Evolutionary conservation across 2,113 vertebrate genomes (phyloP), one percentile per base, ranked within the genome.

Genomic region (Lutjanus erythropterus): DNA sequence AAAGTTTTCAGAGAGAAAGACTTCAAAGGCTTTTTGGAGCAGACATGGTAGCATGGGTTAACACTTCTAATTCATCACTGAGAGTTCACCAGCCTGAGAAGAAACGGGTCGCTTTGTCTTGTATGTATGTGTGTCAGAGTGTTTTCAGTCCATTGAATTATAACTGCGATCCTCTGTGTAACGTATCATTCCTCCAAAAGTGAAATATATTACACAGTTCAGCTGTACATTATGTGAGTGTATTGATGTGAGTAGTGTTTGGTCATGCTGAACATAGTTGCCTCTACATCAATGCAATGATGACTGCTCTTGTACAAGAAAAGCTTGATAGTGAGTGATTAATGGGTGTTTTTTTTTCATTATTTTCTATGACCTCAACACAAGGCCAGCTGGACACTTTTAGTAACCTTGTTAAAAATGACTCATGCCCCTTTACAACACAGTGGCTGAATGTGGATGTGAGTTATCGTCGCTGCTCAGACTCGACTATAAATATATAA

Each of bases 341-440:
- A 31, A 80, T 62, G n/a, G n/a, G 64, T 23, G 16, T 52, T 27
- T 41, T 61, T 59, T 52, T 81, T 75, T 37, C 79, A 72, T 10
- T 37, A 44, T 71, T 69, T 23, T 15, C 41, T 33, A 18, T 52
- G 46, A 65, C 50, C 68, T 46, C 47, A 80, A 23, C 53, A 62
- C 59, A 56, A 75, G 47, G 58, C 74, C 60, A 49, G 8, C 27
- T 14, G 27, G 41, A 70, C 60, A 77, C 50, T 29, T 74, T 81
- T 39, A 74, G 52, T n/a, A 31, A 73, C 39, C 31, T 29, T 71
- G 50, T 80, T 82, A 73, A 82, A 35, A 85, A 75, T 85, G 71
- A 85, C 55, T 81, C 46, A 77, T 74, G 50, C 7, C 19, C 31
- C 35, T 78, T 79, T 69, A 70, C 50, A 52, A 33, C 35, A 37